A percentile compares a stretch with the other conserved stretches of the same genome.
phyloP scores from a whole-genome alignment of 2,113 vertebrate genomes.

The Scortum barcoo region DNA sequence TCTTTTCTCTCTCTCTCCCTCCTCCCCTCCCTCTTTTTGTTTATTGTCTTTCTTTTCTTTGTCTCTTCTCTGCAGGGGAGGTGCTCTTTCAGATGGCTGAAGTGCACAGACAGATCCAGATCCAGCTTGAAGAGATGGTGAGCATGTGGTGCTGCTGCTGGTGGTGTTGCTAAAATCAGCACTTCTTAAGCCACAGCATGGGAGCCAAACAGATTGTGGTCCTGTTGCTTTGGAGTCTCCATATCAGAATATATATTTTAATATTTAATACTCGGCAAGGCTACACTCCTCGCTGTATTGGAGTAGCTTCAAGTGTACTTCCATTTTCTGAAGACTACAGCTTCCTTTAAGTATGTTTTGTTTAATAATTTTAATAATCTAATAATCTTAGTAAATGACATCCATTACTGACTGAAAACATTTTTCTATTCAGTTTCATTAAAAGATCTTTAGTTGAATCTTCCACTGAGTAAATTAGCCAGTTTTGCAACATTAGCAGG shows the following conservation, averaged over 20 bases:
- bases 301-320: neutral
- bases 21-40: constrained; percentile 49
- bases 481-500: constrained; percentile 17
- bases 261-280: constrained; percentile 18
- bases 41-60: constrained; percentile 52
- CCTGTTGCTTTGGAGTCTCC: constrained; percentile 30
- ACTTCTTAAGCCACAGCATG: constrained; percentile 10
- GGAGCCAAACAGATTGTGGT: constrained; percentile 36
- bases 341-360: neutral
- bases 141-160: constrained; percentile 73
- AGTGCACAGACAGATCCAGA: constrained; percentile 98
- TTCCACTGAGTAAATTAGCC: constrained; percentile 3
- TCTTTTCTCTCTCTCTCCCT: constrained; percentile 28
- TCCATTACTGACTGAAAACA: neutral
- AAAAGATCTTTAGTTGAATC: neutral
- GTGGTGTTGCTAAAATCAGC: constrained; percentile 33
- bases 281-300: neutral
- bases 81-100: constrained; percentile 99
- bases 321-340: neutral
- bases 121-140: constrained; percentile 98
- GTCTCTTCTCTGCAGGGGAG: constrained; percentile 87
- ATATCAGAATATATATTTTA: constrained; percentile 8
- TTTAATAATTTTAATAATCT: constrained; percentile 30
- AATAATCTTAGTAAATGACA: constrained; percentile 34
- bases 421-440: neutral